A percentile compares a stretch with the other conserved stretches of the same genome.
phyloP scores from a whole-genome alignment of 2,797 vertebrate species.

The Petrocephalus sullivani region DNA sequence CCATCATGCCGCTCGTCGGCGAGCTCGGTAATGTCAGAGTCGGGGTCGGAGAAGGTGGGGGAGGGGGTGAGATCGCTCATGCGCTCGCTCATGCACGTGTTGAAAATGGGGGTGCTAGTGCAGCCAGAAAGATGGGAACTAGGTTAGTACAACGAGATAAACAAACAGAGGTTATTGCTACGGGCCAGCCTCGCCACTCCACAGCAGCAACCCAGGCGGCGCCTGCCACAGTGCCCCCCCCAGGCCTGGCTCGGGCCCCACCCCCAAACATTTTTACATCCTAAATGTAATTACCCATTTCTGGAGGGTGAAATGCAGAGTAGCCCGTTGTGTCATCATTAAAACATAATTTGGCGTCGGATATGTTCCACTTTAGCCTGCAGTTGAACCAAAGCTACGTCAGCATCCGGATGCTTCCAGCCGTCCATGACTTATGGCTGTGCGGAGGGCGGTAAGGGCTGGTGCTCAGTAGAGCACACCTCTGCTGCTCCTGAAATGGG shows the following conservation, averaged over 20 bases:
- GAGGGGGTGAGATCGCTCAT: slow-evolving; percentile 96
- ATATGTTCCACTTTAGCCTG: not conserved
- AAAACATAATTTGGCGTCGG: not conserved
- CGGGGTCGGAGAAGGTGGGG: slow-evolving; percentile 89
- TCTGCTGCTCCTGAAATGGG: not conserved
- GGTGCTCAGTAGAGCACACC: not conserved
- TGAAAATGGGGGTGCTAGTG: slow-evolving; percentile 97
- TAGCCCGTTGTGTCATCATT: not conserved
- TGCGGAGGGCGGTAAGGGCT: not conserved
- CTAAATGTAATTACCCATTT: not conserved
- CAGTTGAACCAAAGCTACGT: not conserved
- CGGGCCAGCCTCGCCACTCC: slow-evolving; percentile 2
- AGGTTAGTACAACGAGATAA: slow-evolving; percentile 88
- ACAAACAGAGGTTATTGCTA: slow-evolving; percentile 66
- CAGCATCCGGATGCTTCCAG: not conserved
- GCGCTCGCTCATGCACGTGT: slow-evolving; percentile 98
- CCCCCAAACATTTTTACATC: not conserved
- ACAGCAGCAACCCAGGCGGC: slow-evolving; percentile 16
- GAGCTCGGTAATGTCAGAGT: slow-evolving; percentile 93
- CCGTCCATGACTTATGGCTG: not conserved
- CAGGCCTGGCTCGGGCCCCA: not conserved
- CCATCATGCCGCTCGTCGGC: slow-evolving; percentile 81
- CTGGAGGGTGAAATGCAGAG: not conserved
- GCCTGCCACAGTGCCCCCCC: not conserved
- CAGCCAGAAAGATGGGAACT: slow-evolving; percentile 92